Base-by-base conservation (phyloP, 2,113 vertebrate genomes). In the Oncorhynchus gorbuscha region DNA sequence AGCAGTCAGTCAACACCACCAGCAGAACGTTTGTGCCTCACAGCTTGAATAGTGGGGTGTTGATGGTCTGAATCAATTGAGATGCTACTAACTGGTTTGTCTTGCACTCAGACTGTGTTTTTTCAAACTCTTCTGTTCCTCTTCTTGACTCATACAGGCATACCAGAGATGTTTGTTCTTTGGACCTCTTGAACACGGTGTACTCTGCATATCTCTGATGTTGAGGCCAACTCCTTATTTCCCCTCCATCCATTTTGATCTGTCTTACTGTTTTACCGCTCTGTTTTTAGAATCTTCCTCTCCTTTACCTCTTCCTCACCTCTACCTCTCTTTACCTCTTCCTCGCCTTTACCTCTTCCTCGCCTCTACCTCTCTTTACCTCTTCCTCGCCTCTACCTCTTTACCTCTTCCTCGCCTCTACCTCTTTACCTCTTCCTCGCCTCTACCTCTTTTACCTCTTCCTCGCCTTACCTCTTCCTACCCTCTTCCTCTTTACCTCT, bases 21-120 rank as follows among this genome's bases (percentile, higher is more conserved):
- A 61, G 22, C 13, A 69, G 26, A 69, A 28, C 84, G 67, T 84
- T 83, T 89, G 58, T 82, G 58, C 81, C 89, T 82, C 72, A 76
- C 14, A 84, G 88, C 84, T 32, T 55, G 75, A 35, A 69, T 86
- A 85, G 79, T 64, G 78, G 3, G 12, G 13, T n/a, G 32, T 18
- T 69, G 30, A 20, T 62, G 14, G 18, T 62, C 20, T 22, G 7
- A 62, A 2, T 22, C 20, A 8, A 62, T 55, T 62, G 59, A 2
- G 62, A 79, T 26, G n/a, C n/a, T 32, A 5, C 14, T 67, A 28
- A 16, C 55, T 58, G 18, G 55, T 58, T 58, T 58, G 14, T 58
- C 13, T 58, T 16, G 4, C 3, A 18, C 55, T 14, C 55, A 18
- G 55, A 58, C 55, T 2, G 8, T 58, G 55, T 58, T 58, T 20